phyloP scores from a whole-genome alignment of 2,888 invertebrate species.

The Hirtodrosophila alboralis region DNA sequence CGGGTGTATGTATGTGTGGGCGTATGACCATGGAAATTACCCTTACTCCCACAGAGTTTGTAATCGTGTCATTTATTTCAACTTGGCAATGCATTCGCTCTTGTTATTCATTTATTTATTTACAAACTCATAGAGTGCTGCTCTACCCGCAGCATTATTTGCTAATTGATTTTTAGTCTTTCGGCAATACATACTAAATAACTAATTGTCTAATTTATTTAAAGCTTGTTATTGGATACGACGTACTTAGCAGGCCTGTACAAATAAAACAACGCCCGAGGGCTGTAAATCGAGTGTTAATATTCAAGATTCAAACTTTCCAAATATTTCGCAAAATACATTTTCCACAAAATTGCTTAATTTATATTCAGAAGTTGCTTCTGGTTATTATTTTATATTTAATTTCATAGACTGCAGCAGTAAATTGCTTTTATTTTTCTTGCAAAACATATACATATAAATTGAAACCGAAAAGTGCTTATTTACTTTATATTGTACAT shows the following conservation, averaged over 20 bases:
- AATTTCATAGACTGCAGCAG: too few relatives aligned
- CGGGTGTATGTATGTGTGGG: constrained; percentile 8
- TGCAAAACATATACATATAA: too few relatives aligned
- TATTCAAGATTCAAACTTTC: too few relatives aligned
- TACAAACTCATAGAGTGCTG: constrained; percentile 14
- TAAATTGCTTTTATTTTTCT: too few relatives aligned
- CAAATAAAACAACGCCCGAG: too few relatives aligned
- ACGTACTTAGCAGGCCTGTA: too few relatives aligned
- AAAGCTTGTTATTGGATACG: constrained; percentile 2
- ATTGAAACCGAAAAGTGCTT: too few relatives aligned
- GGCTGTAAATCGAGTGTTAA: too few relatives aligned
- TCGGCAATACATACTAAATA: not conserved
- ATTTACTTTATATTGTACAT: not conserved
- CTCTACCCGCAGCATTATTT: constrained; percentile 36
- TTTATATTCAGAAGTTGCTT: too few relatives aligned
- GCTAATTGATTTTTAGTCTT: constrained; percentile 51
- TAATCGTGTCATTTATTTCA: constrained; percentile 41
- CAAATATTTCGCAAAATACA: too few relatives aligned
- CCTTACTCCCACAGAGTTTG: constrained; percentile 8
- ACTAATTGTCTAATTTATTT: constrained; percentile 8
- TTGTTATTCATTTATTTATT: constrained; percentile 22
- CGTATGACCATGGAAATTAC: constrained; percentile 8
- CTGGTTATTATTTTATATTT: too few relatives aligned
- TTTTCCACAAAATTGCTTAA: too few relatives aligned
- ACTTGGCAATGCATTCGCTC: constrained; percentile 37